A percentile compares a stretch with the other conserved stretches of the same genome.
phyloP scores from a whole-genome alignment of 2,888 invertebrate species.

The Microplitis manilae region DNA sequence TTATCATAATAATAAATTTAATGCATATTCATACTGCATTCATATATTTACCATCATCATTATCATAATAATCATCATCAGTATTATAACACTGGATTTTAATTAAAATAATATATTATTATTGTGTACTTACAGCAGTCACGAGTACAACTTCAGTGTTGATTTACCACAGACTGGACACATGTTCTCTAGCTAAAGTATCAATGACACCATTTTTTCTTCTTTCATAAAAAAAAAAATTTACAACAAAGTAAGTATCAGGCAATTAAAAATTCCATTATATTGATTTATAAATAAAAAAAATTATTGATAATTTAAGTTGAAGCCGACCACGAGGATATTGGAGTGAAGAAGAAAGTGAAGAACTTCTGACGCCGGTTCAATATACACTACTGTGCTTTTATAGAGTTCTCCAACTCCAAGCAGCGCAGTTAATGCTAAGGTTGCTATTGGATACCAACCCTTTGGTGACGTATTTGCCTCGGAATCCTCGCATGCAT shows the following conservation, averaged over 20 bases:
- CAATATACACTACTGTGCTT: conserved; percentile 57
- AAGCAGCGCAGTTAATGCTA: conserved; percentile 58
- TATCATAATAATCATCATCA: not conserved
- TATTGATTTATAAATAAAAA: not conserved
- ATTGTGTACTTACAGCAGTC: conserved; percentile 26
- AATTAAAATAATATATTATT: not conserved
- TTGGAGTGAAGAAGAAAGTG: conserved; percentile 35
- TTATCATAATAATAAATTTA: conserved; percentile 17
- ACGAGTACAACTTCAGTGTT: not conserved
- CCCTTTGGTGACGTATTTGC: conserved; percentile 30
- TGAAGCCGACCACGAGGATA: conserved; percentile 47
- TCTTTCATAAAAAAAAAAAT: not conserved
- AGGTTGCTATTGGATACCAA: conserved; percentile 66
- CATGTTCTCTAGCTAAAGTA: not conserved
- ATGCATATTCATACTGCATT: conserved; percentile 15
- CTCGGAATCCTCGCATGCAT: not conserved
- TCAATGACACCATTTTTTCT: not conserved
- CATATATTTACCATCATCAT: not conserved
- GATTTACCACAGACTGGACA: conserved; percentile 6
- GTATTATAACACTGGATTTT: not conserved
- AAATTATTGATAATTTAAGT: not conserved
- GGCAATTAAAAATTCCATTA: not conserved
- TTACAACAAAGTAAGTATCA: not conserved
- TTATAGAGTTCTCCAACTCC: conserved; percentile 53
- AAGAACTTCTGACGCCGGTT: conserved; percentile 59